phyloP scores from a whole-genome alignment of 2,113 vertebrate species.

The Neolamprologus sp. region DNA sequence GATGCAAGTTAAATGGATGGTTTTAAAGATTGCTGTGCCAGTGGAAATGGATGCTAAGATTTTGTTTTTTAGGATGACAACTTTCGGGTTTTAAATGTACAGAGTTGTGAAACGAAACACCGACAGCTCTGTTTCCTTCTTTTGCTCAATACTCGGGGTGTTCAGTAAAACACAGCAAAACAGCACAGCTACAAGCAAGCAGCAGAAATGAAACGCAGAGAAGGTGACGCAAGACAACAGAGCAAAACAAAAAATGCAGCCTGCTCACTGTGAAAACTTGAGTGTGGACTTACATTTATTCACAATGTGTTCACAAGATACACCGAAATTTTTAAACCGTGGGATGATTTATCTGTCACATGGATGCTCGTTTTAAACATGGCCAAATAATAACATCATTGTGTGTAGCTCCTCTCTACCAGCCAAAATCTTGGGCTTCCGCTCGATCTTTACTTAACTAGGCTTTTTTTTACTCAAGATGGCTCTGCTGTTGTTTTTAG shows the following conservation, averaged over 20 bases:
- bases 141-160: background rate
- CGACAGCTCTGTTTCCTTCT: background rate
- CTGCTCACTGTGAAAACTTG: background rate
- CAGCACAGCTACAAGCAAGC: background rate
- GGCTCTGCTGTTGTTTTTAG: background rate
- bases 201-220: background rate
- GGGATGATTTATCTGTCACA: background rate
- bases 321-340: accelerated
- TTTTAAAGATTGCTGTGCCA: background rate
- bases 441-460: background rate
- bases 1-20: background rate
- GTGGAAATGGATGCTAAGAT: background rate
- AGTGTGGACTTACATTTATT: background rate
- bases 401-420: background rate
- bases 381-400: background rate
- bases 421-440: background rate
- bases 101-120: background rate
- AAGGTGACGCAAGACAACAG: background rate
- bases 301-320: background rate
- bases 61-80: background rate
- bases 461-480: background rate
- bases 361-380: background rate
- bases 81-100: background rate
- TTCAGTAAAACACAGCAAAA: background rate
- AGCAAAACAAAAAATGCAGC: background rate